Percentiles rank a stretch among this genome's conserved stretches.
phyloP scores from a whole-genome alignment of 2,113 vertebrate species.

The Promerops cafer region DNA sequence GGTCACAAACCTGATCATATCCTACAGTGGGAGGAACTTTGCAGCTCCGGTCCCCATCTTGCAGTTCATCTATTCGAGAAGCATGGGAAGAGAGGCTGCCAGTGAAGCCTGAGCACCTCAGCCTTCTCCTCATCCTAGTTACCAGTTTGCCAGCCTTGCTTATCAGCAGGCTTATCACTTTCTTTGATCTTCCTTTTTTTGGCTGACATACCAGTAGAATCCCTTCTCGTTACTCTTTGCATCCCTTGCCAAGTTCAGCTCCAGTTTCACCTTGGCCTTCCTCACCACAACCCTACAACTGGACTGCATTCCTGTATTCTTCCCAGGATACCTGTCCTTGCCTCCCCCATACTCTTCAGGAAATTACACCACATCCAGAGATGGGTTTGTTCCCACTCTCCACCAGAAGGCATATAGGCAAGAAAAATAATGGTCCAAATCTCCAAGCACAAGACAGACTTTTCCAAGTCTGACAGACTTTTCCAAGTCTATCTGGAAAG shows the following conservation, averaged over 20 bases:
- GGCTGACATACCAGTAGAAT: not conserved
- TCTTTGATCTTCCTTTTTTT: not conserved
- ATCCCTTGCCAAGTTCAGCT: not conserved
- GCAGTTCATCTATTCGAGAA: fast-evolving
- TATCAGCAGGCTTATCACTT: not conserved
- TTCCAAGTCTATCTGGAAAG: not conserved
- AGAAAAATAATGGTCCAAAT: not conserved
- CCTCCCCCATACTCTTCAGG: not conserved
- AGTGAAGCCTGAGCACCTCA: not conserved
- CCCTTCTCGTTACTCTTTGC: not conserved
- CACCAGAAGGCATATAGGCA: not conserved
- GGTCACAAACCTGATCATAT: not conserved
- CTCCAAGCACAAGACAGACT: not conserved
- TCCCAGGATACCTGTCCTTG: not conserved
- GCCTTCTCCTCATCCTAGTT: not conserved
- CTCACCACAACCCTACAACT: not conserved
- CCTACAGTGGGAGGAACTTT: not conserved
- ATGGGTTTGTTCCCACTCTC: not conserved
- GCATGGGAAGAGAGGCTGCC: not conserved
- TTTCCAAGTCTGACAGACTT: not conserved
- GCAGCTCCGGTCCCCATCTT: not conserved
- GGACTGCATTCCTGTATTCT: not conserved
- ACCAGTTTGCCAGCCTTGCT: not conserved
- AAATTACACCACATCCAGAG: not conserved
- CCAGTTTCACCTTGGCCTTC: not conserved